Conservation (phyloP, 1,140 invertebrate genomes). For the Drosophila ananassae region DNA sequence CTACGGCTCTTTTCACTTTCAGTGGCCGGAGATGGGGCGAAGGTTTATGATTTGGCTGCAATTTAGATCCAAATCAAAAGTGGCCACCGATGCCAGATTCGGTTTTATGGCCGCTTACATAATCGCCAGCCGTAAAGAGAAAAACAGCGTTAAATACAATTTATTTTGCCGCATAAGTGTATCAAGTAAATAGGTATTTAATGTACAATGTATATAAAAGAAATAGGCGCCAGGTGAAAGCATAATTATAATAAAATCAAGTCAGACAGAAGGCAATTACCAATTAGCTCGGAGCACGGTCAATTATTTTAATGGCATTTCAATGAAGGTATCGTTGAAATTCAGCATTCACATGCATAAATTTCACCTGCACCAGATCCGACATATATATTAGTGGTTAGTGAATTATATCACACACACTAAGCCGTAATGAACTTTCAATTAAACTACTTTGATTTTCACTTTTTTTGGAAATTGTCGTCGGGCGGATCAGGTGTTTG, state of each 20-base stretch:
- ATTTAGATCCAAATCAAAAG: constrained; percentile 49
- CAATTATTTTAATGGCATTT: constrained; percentile 60
- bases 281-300: constrained; percentile 24
- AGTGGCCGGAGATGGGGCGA: constrained; percentile 26
- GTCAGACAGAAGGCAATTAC: constrained; percentile 16
- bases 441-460: constrained; percentile 66
- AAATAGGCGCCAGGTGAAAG: constrained; percentile 32
- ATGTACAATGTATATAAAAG: background rate
- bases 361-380: constrained; percentile 77
- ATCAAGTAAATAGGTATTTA: background rate
- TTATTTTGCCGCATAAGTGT: background rate
- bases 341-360: constrained; percentile 76
- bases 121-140: constrained; percentile 6
- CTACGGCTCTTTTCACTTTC: constrained; percentile 72
- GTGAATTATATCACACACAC: constrained; percentile 70
- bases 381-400: constrained; percentile 20
- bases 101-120: constrained; percentile 34
- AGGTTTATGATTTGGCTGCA: constrained; percentile 42
- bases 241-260: constrained; percentile 51
- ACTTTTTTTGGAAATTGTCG: constrained; percentile 49
- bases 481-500: constrained; percentile 1
- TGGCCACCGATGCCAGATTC: constrained; percentile 25
- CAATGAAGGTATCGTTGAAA: constrained; percentile 59
- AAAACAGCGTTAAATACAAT: background rate
- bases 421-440: constrained; percentile 53